phyloP scores from a whole-genome alignment of 2,888 invertebrate genomes.

The Eledona agricola region DNA sequence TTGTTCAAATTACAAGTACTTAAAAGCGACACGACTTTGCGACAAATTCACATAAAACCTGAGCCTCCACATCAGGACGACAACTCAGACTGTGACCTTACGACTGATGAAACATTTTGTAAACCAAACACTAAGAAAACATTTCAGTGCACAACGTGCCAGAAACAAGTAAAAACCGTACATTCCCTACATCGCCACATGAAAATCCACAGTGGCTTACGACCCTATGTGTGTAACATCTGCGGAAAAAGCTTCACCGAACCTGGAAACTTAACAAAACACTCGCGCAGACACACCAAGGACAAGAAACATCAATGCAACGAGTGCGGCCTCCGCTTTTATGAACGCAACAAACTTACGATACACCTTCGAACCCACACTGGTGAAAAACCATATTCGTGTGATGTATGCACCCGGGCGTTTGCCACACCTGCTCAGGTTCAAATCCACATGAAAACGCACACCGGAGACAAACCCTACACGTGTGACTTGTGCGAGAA shows the following conservation, averaged over 20 bases:
- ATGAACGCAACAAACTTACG: slow-evolving; percentile 50
- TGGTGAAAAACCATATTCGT: slow-evolving; percentile 51
- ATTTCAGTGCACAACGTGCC: slow-evolving; percentile 43
- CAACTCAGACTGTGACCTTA: slow-evolving; percentile 24
- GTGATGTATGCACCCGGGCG: slow-evolving; percentile 44
- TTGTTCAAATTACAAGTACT: slow-evolving; percentile 39
- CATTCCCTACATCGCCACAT: slow-evolving; percentile 44
- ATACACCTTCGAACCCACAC: slow-evolving; percentile 51
- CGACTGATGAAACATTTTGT: slow-evolving; percentile 20
- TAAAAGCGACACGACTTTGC: slow-evolving; percentile 37
- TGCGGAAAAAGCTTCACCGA: slow-evolving; percentile 47
- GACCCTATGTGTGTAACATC: slow-evolving; percentile 40
- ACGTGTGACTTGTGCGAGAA: slow-evolving; percentile 49
- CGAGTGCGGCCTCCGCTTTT: slow-evolving; percentile 50
- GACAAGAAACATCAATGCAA: slow-evolving; percentile 51
- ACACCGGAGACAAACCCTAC: slow-evolving; percentile 49
- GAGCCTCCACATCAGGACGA: slow-evolving; percentile 19
- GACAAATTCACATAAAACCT: slow-evolving; percentile 28
- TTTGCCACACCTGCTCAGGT: slow-evolving; percentile 49
- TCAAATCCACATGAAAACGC: slow-evolving; percentile 50
- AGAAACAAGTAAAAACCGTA: slow-evolving; percentile 43
- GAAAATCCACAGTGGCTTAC: slow-evolving; percentile 44
- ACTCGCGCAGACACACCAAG: slow-evolving; percentile 46
- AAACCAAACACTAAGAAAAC: slow-evolving; percentile 7
- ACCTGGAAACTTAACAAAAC: slow-evolving; percentile 48